Evolutionary conservation across 2,888 invertebrate genomes (phyloP).

Genomic region (Drosophila niveifrons): DNA sequence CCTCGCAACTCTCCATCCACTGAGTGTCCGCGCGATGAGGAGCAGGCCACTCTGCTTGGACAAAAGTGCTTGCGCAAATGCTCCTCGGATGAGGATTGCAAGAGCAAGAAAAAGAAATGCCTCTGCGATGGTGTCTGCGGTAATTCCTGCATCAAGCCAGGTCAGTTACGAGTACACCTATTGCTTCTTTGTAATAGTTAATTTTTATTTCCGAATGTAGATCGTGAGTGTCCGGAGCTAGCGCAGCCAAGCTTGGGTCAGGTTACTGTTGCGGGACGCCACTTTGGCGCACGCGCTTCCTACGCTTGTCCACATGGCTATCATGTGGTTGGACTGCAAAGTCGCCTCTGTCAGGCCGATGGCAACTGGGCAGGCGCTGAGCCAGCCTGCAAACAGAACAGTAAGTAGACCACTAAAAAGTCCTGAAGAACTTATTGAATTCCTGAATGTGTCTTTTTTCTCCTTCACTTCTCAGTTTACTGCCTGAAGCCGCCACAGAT

Average conservation of each 20-base stretch:
- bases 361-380: slow-evolving; percentile 95
- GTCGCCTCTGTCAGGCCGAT: slow-evolving; percentile 96
- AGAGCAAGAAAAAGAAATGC: slow-evolving; percentile 98
- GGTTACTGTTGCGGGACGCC: slow-evolving; percentile 90
- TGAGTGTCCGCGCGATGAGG: slow-evolving; percentile 94
- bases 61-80: slow-evolving; percentile 97
- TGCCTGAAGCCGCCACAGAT: slow-evolving; percentile 94
- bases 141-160: slow-evolving; percentile 98
- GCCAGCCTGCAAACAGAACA: slow-evolving; percentile 94
- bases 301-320: slow-evolving; percentile 96
- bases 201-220: slow-evolving; percentile 78
- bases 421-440: neutral
- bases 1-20: slow-evolving; percentile 95
- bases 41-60: slow-evolving; percentile 92
- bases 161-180: slow-evolving; percentile 87
- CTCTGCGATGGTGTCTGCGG: slow-evolving; percentile 98
- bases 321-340: slow-evolving; percentile 94
- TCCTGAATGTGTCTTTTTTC: too few relatives aligned
- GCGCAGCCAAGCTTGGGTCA: slow-evolving; percentile 92
- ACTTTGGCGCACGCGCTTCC: slow-evolving; percentile 92
- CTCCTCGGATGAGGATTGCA: slow-evolving; percentile 97
- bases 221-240: slow-evolving; percentile 94
- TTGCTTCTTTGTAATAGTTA: neutral
- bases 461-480: slow-evolving; percentile 87
- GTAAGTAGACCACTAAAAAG: slow-evolving; percentile 86